Evolutionary conservation across 2,797 vertebrate genomes (phyloP), one percentile per base, ranked within the genome.

Genomic region (Mormyrus proboscirostris): DNA sequence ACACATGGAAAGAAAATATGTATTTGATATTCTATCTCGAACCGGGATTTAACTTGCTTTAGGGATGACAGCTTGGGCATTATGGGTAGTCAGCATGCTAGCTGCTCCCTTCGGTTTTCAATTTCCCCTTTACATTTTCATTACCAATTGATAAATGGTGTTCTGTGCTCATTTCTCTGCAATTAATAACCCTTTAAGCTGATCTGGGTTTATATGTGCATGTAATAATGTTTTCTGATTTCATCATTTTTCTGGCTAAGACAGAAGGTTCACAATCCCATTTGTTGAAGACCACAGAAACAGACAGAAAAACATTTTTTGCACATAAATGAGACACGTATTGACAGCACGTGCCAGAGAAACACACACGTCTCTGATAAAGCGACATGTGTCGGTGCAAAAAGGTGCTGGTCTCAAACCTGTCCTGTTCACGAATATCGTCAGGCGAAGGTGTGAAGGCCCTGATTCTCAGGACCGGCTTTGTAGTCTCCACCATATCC

Each of bases 391-490:
- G 73, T 79, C 2, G 19, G 33, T 50, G 47, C 86, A 57, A 82
- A 3, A 82, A 22, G 14, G 51, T 14, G 62, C 19, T 47, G 55
- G 38, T 73, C 10, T 25, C 38, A 92, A 93, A 95, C 95, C 73
- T 93, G 89, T 90, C 87, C 44, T 91, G 88, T 14, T 90, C 91
- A 82, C 62, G 83, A 33, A 3, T 65, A 44, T 86, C 65, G 41
- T 69, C 90, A 84, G 73, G 82, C 22, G 87, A 88, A 87, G 86
- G 89, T 69, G 25, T 44, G 90, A 92, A 93, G 53, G 88, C 89
- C 90, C 93, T 90, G 88, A 96, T 94, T 92, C 89, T 92, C 6
- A 95, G 91, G n/a, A 96, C 92, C 88, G 95, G 92, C 92, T 94
- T 96, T 89, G 92, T 92, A 53, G 86, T 93, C 90, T 95, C 94